Base-by-base conservation (phyloP, 1,140 invertebrate genomes). In the Phymastichus coffea region DNA sequence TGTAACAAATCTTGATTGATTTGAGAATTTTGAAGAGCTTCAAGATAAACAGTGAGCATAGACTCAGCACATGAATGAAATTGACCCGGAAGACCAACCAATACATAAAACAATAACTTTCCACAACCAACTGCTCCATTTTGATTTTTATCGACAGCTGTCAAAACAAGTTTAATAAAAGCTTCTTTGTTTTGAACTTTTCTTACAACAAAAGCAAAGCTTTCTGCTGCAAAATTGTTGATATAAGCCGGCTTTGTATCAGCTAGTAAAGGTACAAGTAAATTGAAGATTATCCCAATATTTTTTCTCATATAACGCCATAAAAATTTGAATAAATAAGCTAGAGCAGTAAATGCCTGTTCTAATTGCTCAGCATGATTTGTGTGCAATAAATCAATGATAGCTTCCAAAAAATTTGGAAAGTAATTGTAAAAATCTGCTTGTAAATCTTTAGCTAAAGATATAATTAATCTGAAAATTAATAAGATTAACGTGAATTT, bases 221-320 rank as follows among this genome's bases (percentile, higher is more conserved):
- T 92, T 79, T 97, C 93, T 1, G 92, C 91, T n/a, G 93, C 93
- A 85, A 97, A 97, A 73, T 88, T 88, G 63, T 88, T 88, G n/a
- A 97, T 87, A 70, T 95, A 93, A 49, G 85, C 82, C 52, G 90
- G 90, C 56, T 85, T 81, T 4, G 80, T 78, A 43, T 88, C 85
- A 61, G 85, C 86, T 6, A 96, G 71, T 1, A 96, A 72, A 1
- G 91, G 90, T 19, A 92, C 75, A 35, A 94, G 85, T 35, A 86
- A 80, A 44, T 87, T 85, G 59, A 94, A 87, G 0, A 94, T 85
- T 25, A 82, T 81, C 35, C 85, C 80, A 40, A 95, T 85, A 73
- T 96, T 88, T 70, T 87, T 89, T 2, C 94, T 84, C 46, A 97
- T 80, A 70, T 87, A 89, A 15, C 89, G 82, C 84, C 92, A 93